phyloP scores from a whole-genome alignment of 2,797 vertebrate genomes.

The Allobates femoralis region DNA sequence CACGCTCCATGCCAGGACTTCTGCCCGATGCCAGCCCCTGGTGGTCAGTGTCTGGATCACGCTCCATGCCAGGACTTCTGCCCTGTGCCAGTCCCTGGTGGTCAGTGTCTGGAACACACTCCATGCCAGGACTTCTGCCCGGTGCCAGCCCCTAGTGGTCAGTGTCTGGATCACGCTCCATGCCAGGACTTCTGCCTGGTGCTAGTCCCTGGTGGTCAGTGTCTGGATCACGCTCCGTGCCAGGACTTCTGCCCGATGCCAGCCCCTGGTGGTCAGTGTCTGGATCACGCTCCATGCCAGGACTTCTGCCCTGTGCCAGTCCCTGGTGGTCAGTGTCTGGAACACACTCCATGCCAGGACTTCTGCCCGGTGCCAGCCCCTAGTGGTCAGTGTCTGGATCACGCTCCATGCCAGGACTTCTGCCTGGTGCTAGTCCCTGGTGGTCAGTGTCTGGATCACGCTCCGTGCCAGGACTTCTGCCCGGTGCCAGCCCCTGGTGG shows the following conservation, averaged over 20 bases:
- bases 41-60: constrained; percentile 12
- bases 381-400: constrained; percentile 8
- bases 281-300: constrained; percentile 7
- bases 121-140: constrained; percentile 6
- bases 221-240: constrained; percentile 19
- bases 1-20: background rate
- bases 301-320: constrained; percentile 14
- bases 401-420: background rate
- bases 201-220: constrained; percentile 7
- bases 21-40: constrained; percentile 16
- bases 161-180: constrained; percentile 14
- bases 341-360: background rate
- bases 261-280: constrained; percentile 14
- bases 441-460: constrained; percentile 15
- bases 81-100: constrained; percentile 12
- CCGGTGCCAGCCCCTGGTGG: constrained; percentile 13
- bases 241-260: constrained; percentile 7
- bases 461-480: background rate
- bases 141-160: constrained; percentile 5
- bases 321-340: constrained; percentile 11
- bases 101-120: constrained; percentile 21
- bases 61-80: constrained; percentile 1
- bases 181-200: constrained; percentile 1
- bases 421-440: constrained; percentile 12
- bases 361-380: constrained; percentile 19